A percentile compares a stretch with the other conserved stretches of the same genome.
Evolutionary conservation across 2,113 vertebrate genomes (phyloP).

Genomic region (Zingel zingel): DNA sequence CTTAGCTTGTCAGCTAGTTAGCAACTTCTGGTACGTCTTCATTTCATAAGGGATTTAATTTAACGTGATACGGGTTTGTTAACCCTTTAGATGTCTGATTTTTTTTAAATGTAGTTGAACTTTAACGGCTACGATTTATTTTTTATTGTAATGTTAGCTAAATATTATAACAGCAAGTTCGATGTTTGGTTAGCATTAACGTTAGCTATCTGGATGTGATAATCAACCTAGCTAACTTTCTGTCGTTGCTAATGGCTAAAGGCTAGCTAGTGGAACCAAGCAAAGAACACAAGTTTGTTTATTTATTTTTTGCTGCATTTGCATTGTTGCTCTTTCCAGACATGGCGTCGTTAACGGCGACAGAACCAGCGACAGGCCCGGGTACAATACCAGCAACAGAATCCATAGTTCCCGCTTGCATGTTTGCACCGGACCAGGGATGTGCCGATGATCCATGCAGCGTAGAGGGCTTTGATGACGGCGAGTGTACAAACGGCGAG

Average conservation of each 20-base stretch:
- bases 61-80: neutral
- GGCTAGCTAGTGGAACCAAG: neutral
- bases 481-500: constrained; percentile 84
- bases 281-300: neutral
- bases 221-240: constrained; percentile 34
- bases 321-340: constrained; percentile 29
- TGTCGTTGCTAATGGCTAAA: constrained; percentile 16
- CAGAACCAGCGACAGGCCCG: constrained; percentile 67
- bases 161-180: constrained; percentile 14
- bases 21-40: constrained; percentile 48
- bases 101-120: neutral
- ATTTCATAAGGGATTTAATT: neutral
- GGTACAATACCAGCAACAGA: constrained; percentile 70
- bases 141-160: neutral
- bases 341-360: constrained; percentile 80
- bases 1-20: constrained; percentile 59
- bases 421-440: constrained; percentile 91
- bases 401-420: constrained; percentile 89
- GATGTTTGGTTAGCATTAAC: constrained; percentile 43
- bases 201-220: constrained; percentile 15
- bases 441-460: constrained; percentile 74
- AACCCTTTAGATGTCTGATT: neutral
- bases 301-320: neutral
- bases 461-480: constrained; percentile 67
- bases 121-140: neutral